phyloP scores from a whole-genome alignment of 2,888 invertebrate genomes.

The Mylabris sibirica region DNA sequence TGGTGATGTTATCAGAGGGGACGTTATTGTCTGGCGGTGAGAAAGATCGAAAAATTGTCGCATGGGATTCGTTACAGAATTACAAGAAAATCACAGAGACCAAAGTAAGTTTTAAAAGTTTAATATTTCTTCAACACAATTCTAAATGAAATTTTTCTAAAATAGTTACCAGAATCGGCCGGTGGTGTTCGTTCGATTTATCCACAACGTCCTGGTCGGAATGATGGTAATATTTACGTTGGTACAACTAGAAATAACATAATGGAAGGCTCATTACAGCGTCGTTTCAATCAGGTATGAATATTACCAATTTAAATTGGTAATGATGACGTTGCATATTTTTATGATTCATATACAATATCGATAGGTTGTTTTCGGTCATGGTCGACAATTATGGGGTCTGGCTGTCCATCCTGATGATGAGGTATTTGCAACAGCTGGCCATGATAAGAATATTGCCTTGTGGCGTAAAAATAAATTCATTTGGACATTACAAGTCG shows the following conservation, averaged over 20 bases:
- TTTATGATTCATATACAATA: conserved; percentile 1
- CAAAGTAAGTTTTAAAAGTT: conserved; percentile 69
- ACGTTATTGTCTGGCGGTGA: conserved; percentile 90
- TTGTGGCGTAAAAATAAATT: conserved; percentile 90
- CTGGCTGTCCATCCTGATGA: conserved; percentile 90
- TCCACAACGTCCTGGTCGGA: conserved; percentile 85
- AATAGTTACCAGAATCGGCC: conserved; percentile 81
- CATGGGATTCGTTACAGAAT: conserved; percentile 91
- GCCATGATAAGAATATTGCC: conserved; percentile 89
- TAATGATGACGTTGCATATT: not conserved
- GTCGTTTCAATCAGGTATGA: conserved; percentile 83
- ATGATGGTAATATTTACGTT: conserved; percentile 90
- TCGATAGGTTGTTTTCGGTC: conserved; percentile 82
- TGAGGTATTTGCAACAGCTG: conserved; percentile 90
- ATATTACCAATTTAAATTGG: conserved; percentile 1
- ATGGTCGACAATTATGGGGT: conserved; percentile 87
- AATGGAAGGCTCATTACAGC: conserved; percentile 87
- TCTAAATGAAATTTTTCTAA: not conserved
- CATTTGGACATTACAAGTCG: conserved; percentile 85
- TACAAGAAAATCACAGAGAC: conserved; percentile 90
- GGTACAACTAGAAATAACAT: conserved; percentile 91
- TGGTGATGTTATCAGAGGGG: conserved; percentile 89
- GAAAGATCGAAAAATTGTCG: conserved; percentile 87
- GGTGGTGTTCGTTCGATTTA: conserved; percentile 91
- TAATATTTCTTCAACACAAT: conserved; percentile 39